phyloP scores from a whole-genome alignment of 1,140 invertebrate species.

The Brachionus rubens region DNA sequence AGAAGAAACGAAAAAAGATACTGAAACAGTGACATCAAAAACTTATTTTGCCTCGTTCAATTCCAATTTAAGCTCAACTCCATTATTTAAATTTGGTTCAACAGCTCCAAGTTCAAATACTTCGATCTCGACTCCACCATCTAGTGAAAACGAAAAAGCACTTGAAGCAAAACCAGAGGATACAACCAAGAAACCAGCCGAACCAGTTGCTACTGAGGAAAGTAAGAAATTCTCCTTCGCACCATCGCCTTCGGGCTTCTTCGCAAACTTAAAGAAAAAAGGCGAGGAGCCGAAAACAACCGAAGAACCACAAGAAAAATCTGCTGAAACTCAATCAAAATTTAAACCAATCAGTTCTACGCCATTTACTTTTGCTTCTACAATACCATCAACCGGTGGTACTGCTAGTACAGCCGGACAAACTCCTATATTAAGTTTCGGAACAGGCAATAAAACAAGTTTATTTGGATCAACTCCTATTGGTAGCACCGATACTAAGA shows the following conservation, averaged over 20 bases:
- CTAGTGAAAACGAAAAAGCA: too few species aligned
- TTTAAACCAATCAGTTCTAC: not conserved
- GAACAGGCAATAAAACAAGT: not conserved
- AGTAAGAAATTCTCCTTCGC: not conserved
- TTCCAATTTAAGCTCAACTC: not conserved
- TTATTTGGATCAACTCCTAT: not conserved
- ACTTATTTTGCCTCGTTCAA: not conserved
- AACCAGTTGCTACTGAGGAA: not conserved
- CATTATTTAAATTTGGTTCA: slow-evolving; percentile 4
- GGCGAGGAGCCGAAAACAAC: not conserved
- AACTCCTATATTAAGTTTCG: not conserved
- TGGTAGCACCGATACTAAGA: not conserved
- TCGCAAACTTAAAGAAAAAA: not conserved
- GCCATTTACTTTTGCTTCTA: not conserved
- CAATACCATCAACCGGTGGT: too few species aligned
- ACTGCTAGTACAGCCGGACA: not conserved
- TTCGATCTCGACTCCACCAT: too few species aligned
- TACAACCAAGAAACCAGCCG: not conserved
- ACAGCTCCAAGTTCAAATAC: not conserved
- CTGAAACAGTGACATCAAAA: not conserved
- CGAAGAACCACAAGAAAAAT: not conserved
- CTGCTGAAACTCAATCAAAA: not conserved
- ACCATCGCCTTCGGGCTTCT: not conserved
- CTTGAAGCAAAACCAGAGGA: not conserved
- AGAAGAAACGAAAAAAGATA: not conserved